Conservation (phyloP, 2,797 vertebrate species). For the Cynodonichthys magdalenae region DNA sequence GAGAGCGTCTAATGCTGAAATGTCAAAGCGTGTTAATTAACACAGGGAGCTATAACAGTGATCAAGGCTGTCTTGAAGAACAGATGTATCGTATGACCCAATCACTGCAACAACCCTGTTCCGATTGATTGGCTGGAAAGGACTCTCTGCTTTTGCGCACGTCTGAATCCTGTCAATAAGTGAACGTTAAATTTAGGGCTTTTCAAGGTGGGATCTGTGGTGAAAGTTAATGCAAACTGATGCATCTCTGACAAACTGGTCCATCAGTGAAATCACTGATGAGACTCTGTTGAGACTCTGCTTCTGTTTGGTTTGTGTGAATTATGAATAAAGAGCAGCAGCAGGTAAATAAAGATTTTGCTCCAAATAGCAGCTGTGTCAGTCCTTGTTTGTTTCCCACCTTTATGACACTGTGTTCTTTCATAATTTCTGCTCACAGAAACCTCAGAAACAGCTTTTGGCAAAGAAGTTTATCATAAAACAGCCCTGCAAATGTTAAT, state of each 20-base stretch:
- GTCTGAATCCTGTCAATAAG: conserved; percentile 77
- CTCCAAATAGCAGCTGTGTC: conserved; percentile 13
- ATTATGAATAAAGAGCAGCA: too few relatives aligned
- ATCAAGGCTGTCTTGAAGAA: conserved; percentile 78
- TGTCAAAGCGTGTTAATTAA: conserved; percentile 83
- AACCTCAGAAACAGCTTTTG: conserved; percentile 64
- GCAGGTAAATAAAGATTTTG: not conserved
- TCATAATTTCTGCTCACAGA: conserved; percentile 62
- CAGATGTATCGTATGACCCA: conserved; percentile 57
- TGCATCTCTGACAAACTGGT: not conserved
- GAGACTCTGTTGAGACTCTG: too few relatives aligned
- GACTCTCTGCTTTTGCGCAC: conserved; percentile 81
- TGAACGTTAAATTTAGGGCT: conserved; percentile 67
- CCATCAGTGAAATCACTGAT: not conserved
- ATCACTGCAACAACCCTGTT: conserved; percentile 64
- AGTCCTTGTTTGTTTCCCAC: conserved; percentile 16
- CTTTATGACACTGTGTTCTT: conserved; percentile 36
- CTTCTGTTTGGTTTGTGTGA: too few relatives aligned
- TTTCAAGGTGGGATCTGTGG: not conserved
- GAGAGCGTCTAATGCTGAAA: conserved; percentile 71
- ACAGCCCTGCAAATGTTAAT: conserved; percentile 63
- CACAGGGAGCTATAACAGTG: conserved; percentile 74
- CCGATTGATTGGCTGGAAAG: conserved; percentile 76
- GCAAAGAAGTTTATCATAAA: conserved; percentile 62
- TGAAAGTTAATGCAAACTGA: not conserved